Conservation (phyloP, 2,113 vertebrate genomes). For the Arvicanthis niloticus region DNA sequence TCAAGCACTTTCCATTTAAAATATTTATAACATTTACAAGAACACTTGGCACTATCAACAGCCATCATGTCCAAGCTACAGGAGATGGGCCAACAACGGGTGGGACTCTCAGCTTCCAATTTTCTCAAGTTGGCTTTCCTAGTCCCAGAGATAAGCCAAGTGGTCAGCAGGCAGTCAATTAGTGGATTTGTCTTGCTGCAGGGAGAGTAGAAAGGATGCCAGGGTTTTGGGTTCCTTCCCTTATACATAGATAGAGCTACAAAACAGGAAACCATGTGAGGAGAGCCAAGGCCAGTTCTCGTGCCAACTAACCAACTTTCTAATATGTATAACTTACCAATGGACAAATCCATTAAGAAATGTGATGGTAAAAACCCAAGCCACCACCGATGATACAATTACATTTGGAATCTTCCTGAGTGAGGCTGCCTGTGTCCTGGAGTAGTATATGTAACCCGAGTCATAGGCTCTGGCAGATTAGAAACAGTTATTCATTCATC, state of each 20-base stretch:
- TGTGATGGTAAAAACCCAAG: neutral
- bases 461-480: neutral
- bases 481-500: neutral
- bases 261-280: neutral
- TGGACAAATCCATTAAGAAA: neutral
- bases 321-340: neutral
- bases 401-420: neutral
- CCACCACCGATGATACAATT: neutral
- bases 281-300: neutral
- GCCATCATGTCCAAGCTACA: neutral
- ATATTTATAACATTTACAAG: constrained; percentile 50
- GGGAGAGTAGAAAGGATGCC: constrained; percentile 50
- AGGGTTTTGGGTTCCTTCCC: constrained; percentile 8
- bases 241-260: neutral
- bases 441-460: neutral
- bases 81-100: neutral
- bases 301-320: neutral
- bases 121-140: constrained; percentile 46
- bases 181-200: constrained; percentile 51
- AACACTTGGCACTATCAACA: neutral
- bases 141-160: neutral
- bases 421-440: neutral
- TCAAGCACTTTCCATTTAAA: constrained; percentile 41
- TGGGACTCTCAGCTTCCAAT: neutral
- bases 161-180: constrained; percentile 43